These are phyloP conservation scores for Eumeta japonica DNA, from an alignment of 1,140 invertebrate genomes.

Conservation along the genomic window DNA sequence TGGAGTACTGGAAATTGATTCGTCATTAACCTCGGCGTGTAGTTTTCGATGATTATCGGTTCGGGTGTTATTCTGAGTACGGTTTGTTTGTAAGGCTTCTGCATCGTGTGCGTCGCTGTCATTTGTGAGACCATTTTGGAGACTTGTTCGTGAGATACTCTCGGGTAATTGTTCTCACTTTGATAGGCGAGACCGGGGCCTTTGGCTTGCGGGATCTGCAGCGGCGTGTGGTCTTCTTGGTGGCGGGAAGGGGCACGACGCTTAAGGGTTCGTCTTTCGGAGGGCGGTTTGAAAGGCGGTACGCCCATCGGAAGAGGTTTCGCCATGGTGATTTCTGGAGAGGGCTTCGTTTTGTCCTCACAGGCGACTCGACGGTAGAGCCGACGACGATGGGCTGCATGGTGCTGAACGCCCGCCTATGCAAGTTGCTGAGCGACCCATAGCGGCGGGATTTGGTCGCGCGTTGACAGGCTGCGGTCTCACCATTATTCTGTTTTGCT, in stretches of 20 bases:
- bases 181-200: slow-evolving; percentile 33
- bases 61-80: slow-evolving; percentile 35
- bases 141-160: slow-evolving; percentile 35
- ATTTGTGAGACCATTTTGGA: slow-evolving; percentile 49
- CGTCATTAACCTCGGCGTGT: slow-evolving; percentile 20
- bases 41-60: slow-evolving; percentile 30
- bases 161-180: slow-evolving; percentile 39
- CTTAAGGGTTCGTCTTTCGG: slow-evolving; percentile 56
- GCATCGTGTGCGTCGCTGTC: slow-evolving; percentile 33
- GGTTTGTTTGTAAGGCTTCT: slow-evolving; percentile 2
- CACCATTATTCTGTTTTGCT: slow-evolving; percentile 51
- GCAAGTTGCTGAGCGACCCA: slow-evolving; percentile 38
- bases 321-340: slow-evolving; percentile 50
- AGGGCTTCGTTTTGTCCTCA: slow-evolving; percentile 18
- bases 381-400: slow-evolving; percentile 38
- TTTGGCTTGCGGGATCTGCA: slow-evolving; percentile 31
- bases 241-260: slow-evolving; percentile 41
- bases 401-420: slow-evolving; percentile 30
- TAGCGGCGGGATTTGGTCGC: slow-evolving; percentile 39
- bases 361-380: slow-evolving; percentile 20
- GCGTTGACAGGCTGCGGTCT: slow-evolving; percentile 25
- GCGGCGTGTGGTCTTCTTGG: slow-evolving; percentile 32
- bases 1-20: slow-evolving; percentile 45
- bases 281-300: slow-evolving; percentile 74
- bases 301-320: slow-evolving; percentile 59